Conservation (phyloP, 2,797 vertebrate species). For the Psittacula derbiana region DNA sequence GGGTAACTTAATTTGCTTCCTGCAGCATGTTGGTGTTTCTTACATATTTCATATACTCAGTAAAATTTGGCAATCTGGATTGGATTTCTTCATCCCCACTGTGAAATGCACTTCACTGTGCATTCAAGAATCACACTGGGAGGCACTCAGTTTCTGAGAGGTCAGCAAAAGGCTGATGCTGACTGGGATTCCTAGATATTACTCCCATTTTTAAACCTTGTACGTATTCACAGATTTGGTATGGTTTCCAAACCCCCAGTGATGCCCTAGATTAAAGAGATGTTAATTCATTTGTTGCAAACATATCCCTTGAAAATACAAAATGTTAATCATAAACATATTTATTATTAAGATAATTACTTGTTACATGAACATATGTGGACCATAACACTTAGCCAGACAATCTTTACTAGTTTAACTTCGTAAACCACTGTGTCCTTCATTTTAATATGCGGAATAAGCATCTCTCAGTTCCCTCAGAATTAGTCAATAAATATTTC, state of each 20-base stretch:
- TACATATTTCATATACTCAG: accelerated
- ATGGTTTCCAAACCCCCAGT: not conserved
- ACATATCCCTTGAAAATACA: slow-evolving; percentile 55
- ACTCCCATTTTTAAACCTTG: not conserved
- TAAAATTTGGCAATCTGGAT: not conserved
- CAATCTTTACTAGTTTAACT: slow-evolving; percentile 19
- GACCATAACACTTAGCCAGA: slow-evolving; percentile 61
- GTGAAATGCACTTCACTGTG: not conserved
- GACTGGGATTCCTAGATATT: not conserved
- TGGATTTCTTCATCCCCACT: not conserved
- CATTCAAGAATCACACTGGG: not conserved
- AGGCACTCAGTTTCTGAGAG: not conserved
- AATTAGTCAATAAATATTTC: slow-evolving; percentile 44
- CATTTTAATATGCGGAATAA: slow-evolving; percentile 36
- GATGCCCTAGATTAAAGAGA: not conserved
- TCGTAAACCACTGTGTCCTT: slow-evolving; percentile 56
- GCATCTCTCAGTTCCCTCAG: slow-evolving; percentile 5
- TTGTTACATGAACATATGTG: slow-evolving; percentile 61
- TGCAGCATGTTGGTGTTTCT: not conserved
- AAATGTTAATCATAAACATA: slow-evolving; percentile 50
- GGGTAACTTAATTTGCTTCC: not conserved
- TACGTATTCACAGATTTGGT: not conserved
- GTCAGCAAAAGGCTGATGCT: not conserved
- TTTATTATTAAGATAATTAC: slow-evolving; percentile 60
- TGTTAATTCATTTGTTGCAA: slow-evolving; percentile 27